Evolutionary conservation across 2,888 invertebrate genomes (phyloP), one percentile per base, ranked within the genome.

Genomic region (Ormyrus pomaceus): DNA sequence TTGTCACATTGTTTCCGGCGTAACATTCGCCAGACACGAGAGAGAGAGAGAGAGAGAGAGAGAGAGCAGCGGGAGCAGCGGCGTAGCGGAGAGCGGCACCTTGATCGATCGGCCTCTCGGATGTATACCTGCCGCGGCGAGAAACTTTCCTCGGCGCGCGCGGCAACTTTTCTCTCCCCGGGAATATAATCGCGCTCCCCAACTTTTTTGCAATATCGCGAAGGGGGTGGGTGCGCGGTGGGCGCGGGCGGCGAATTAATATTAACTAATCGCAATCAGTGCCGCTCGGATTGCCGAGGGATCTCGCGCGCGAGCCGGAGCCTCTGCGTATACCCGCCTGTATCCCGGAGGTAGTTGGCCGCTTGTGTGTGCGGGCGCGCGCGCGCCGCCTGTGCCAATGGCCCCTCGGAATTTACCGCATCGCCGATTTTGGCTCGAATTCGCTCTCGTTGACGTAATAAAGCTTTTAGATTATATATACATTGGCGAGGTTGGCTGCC

Each of bases 401-500:
- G 59, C 62, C 61, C 46, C 62, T 62, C 48, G 13, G 55, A 62
- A 72, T 72, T 72, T 62, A 62, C 72, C 72, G 74, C 58, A 65
- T 74, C 74, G 65, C 2, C 64, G 65, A 74, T 65, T 74, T 65
- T 48, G 65, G 74, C 65, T 65, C 58, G 58, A 56, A 65, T 65
- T 50, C 58, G 34, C 65, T 11, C 56, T 8, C 74, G 65, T 74
- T 74, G 65, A 74, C 65, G 74, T 65, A 74, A 74, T 74, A 74
- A 65, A 74, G 74, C 74, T 74, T 74, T 58, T 65, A 74, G 74
- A 34, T 34, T 34, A 34, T 34, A 34, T 34, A 55, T 73, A 65
- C 55, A 34, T 3, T 4, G 34, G 34, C 34, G 1, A 34, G 34
- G 2, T 34, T 34, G 34, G 34, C 34, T 34, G 34, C 34, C 34